phyloP scores from a whole-genome alignment of 2,113 vertebrate genomes.

The Psilopsiagon aymara region DNA sequence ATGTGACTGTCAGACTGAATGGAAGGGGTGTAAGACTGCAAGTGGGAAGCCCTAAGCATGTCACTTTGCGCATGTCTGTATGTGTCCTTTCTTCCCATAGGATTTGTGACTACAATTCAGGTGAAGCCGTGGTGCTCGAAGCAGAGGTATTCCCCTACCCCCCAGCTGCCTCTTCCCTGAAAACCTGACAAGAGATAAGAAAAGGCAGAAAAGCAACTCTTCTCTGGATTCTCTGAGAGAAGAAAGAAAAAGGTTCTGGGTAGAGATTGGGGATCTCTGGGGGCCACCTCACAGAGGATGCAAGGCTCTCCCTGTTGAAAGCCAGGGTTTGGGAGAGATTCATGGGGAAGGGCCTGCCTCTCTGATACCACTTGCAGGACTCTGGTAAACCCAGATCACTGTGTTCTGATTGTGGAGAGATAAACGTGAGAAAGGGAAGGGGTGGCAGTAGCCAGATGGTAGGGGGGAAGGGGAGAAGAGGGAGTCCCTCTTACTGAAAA shows the following conservation, averaged over 20 bases:
- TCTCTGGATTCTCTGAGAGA: neutral
- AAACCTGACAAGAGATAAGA: neutral
- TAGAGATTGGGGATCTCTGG: neutral
- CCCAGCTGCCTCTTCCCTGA: neutral
- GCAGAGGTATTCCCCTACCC: neutral
- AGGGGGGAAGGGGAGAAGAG: neutral
- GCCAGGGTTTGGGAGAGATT: neutral
- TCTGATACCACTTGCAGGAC: neutral
- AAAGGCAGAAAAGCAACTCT: neutral
- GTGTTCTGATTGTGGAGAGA: neutral
- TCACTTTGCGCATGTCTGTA: neutral
- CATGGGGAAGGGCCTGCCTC: rapidly evolving
- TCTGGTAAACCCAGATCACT: neutral
- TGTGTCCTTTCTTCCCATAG: neutral
- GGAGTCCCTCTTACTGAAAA: neutral
- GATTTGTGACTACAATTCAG: neutral
- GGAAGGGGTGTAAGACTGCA: neutral
- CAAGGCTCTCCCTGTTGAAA: neutral
- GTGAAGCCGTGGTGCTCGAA: neutral
- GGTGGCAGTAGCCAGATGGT: neutral
- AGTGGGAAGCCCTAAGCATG: neutral
- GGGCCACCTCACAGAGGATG: neutral
- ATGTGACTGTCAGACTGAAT: neutral
- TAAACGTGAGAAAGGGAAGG: neutral
- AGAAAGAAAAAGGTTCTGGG: neutral